phyloP scores from a whole-genome alignment of 2,113 vertebrate species.

The Morone saxatilis region DNA sequence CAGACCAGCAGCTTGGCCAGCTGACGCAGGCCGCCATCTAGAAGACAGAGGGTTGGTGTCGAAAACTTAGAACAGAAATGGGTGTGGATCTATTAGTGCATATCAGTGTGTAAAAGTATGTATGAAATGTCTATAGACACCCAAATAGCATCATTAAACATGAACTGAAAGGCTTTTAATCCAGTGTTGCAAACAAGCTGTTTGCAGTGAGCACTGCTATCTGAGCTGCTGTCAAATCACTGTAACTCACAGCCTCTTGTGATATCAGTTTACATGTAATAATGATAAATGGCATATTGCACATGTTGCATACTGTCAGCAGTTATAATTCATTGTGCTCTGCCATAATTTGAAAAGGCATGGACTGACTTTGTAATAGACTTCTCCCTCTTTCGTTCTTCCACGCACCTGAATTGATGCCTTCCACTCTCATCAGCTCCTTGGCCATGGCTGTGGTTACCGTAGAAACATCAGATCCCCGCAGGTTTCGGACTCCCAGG shows the following conservation, averaged over 20 bases:
- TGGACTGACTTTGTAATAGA: background rate
- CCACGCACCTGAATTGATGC: constrained; percentile 71
- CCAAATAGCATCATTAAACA: background rate
- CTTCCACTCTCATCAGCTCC: constrained; percentile 69
- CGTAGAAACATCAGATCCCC: constrained; percentile 79
- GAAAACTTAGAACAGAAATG: background rate
- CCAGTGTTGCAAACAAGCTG: background rate
- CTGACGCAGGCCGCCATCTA: constrained; percentile 75
- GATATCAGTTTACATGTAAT: background rate
- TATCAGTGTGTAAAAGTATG: too few species aligned
- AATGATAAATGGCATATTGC: background rate
- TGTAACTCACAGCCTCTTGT: background rate
- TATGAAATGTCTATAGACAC: background rate
- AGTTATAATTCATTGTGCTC: background rate
- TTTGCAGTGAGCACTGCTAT: background rate
- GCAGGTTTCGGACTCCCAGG: constrained; percentile 82
- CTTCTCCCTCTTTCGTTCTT: background rate
- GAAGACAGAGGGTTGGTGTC: background rate
- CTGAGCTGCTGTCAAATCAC: background rate
- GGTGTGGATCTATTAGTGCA: too few species aligned
- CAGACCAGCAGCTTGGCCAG: constrained; percentile 85
- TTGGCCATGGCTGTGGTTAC: constrained; percentile 85
- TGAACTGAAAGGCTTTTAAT: background rate
- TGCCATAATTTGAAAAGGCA: background rate
- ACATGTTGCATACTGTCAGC: background rate